phyloP scores from a whole-genome alignment of 2,888 invertebrate species.

The Meloe dianella region DNA sequence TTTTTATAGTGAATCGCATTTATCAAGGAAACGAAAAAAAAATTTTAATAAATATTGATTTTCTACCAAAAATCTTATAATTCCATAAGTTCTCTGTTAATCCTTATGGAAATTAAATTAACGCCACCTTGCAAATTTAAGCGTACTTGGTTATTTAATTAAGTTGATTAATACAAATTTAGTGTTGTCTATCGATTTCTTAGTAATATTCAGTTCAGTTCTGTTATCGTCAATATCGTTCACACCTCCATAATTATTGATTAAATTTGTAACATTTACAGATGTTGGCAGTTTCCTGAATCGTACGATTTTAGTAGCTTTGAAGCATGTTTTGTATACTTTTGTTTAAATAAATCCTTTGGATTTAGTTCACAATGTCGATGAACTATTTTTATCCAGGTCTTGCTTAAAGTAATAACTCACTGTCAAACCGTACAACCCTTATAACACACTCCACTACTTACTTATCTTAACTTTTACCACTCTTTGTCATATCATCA shows the following conservation, averaged over 20 bases:
- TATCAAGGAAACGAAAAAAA: too few species aligned
- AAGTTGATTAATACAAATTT: background rate
- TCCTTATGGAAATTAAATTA: background rate
- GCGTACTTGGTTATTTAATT: background rate
- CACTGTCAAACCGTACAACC: background rate
- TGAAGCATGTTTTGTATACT: too few species aligned
- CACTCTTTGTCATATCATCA: background rate
- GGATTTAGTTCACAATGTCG: background rate
- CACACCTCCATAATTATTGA: too few species aligned
- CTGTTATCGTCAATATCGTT: too few species aligned
- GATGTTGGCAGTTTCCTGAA: too few species aligned
- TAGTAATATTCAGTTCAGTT: too few species aligned
- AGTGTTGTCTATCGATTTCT: background rate
- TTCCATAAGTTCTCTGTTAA: background rate
- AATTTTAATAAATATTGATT: too few species aligned
- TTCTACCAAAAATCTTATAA: background rate
- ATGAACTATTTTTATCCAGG: background rate
- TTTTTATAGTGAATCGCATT: too few species aligned
- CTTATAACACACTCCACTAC: background rate
- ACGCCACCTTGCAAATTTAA: background rate
- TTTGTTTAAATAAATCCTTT: background rate
- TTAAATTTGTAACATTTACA: too few species aligned
- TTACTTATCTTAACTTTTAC: slow-evolving; percentile 2
- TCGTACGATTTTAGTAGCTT: too few species aligned
- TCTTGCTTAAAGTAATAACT: background rate